Base-by-base conservation (phyloP, 2,888 invertebrate genomes). In the Aradus depressus region DNA sequence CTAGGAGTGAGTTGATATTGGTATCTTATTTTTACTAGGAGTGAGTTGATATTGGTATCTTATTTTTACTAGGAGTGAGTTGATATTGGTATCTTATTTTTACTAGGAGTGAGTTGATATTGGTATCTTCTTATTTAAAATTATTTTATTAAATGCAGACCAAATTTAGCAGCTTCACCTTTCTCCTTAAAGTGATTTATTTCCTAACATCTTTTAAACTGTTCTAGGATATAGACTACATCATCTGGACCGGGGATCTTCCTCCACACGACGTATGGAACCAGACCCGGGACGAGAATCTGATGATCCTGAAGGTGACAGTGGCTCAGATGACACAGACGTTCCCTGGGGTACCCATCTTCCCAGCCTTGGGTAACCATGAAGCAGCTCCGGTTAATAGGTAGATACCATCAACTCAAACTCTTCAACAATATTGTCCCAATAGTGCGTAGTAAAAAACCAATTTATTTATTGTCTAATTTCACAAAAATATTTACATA, bases 241-340 rank as follows among this genome's bases (percentile, higher is more conserved):
- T 97, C 57, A 68, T 93, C 34, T 93, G 95, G 90, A 95, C 95
- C 0, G 96, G 96, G 3, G 97, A 97, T 69, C 71, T 96, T 56
- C 93, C 95, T 3, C 89, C 95, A 0, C 97, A 97, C 64, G 91
- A 95, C 64, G 85, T 96, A 8, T 89, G 89, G 89, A 90, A 91
- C 65, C 91, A 91, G 69, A 91, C 90, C 0, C 79, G 82, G 59
- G 84, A 85, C 59, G 88, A 88, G 66, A 92, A 93, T 66, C 68
- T 92, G 21, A 81, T 84, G 67, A 83, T 89, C 44, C 73, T 91
- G 18, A 83, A 82, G 61, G 87, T 89, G 64, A 88, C 89, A 0
- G 87, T 89, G 0, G 75, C 79, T 23, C 87, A 90, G 65, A 84
- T 90, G 81, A 77, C 80, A 0, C 80, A 82, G 54, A 84, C 81